Evolutionary conservation across 2,113 vertebrate genomes (phyloP).

Genomic region (Trichomycterus rosablanca): DNA sequence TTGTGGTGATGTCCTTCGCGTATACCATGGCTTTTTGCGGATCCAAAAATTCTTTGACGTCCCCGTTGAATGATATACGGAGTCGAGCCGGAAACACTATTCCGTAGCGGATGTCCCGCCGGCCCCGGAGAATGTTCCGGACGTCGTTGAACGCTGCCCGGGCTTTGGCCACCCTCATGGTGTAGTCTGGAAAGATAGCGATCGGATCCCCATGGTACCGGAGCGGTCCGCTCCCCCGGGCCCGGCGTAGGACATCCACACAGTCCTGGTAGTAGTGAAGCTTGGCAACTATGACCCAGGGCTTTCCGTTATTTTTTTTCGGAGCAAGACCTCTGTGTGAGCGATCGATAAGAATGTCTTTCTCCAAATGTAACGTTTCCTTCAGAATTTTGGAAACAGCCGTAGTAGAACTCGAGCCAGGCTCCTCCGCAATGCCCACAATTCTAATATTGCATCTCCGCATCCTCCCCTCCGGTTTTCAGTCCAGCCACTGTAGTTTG

Average conservation of each 20-base stretch:
- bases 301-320: background rate
- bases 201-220: background rate
- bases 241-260: background rate
- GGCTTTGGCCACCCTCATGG: constrained; percentile 10
- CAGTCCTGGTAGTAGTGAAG: too few species aligned
- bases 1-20: constrained; percentile 11
- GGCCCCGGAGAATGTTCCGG: constrained; percentile 8
- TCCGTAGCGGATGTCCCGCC: constrained; percentile 4
- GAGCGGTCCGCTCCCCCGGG: constrained; percentile 8
- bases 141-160: constrained; percentile 13
- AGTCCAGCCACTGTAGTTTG: constrained; percentile 12
- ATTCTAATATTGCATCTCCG: constrained; percentile 23
- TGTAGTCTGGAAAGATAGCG: constrained; percentile 10
- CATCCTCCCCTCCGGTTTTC: background rate
- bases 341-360: background rate
- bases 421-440: background rate
- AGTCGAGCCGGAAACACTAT: constrained; percentile 12
- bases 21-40: constrained; percentile 13
- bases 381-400: background rate
- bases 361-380: background rate
- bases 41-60: constrained; percentile 13
- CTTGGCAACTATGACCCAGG: too few species aligned
- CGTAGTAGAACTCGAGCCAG: background rate
- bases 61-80: constrained; percentile 8
- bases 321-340: background rate